Conservation (phyloP, 2,113 vertebrate species). For the Cercopithecus mona region DNA sequence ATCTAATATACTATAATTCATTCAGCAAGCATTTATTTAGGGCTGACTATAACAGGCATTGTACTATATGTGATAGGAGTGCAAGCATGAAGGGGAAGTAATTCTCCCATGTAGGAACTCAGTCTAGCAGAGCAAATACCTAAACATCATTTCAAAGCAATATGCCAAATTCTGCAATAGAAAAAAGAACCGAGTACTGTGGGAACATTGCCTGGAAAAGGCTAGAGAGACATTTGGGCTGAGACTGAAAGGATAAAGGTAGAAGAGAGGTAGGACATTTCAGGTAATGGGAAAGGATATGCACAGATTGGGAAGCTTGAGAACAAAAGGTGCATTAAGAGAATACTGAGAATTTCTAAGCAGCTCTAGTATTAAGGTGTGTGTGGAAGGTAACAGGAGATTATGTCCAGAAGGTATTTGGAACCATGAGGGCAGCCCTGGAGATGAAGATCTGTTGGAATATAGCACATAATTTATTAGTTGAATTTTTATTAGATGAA, state of each 20-base stretch:
- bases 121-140: neutral
- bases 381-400: conserved; percentile 15
- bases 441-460: conserved; percentile 29
- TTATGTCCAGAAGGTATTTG: conserved; percentile 6
- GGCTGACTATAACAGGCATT: neutral
- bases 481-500: conserved; percentile 49
- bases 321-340: neutral
- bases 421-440: neutral
- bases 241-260: neutral
- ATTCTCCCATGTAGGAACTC: neutral
- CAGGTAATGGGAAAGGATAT: neutral
- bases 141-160: conserved; percentile 25
- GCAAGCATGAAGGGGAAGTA: neutral
- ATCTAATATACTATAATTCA: neutral
- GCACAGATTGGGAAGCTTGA: conserved; percentile 9
- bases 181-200: neutral
- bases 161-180: conserved; percentile 25
- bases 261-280: conserved; percentile 22
- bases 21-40: conserved; percentile 16
- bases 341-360: conserved; percentile 34
- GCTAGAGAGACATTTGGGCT: neutral
- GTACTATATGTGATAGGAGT: neutral
- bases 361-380: neutral
- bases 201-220: conserved; percentile 35
- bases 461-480: neutral